Percentiles rank a stretch among this genome's conserved stretches.
Evolutionary conservation across 2,888 invertebrate species (phyloP).

Genomic region (Gryllus longicercus): DNA sequence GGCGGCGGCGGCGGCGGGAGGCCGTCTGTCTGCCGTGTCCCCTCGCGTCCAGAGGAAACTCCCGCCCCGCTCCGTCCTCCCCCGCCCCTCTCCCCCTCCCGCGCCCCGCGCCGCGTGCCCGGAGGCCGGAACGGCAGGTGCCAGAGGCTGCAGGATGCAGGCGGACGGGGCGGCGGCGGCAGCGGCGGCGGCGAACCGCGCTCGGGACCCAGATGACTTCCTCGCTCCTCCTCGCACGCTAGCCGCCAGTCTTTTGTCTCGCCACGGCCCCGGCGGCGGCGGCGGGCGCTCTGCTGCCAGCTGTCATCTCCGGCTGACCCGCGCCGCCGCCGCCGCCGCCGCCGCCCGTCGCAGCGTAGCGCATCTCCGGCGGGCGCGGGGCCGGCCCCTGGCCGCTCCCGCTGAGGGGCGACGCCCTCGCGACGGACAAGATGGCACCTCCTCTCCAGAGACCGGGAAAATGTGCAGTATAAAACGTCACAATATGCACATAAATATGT

Average conservation of each 20-base stretch:
- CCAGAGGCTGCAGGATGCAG: background rate
- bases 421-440: too few species aligned
- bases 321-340: background rate
- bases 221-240: background rate
- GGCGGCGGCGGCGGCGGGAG: too few species aligned
- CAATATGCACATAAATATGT: too few species aligned
- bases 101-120: too few species aligned
- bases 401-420: too few species aligned
- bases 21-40: too few species aligned
- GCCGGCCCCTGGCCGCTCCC: too few species aligned
- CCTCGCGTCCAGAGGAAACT: too few species aligned
- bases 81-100: too few species aligned
- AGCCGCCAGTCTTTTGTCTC: constrained; percentile 17
- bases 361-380: constrained; percentile 12
- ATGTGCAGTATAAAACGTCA: too few species aligned
- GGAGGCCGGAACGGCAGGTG: background rate
- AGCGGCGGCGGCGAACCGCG: background rate
- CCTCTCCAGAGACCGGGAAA: too few species aligned
- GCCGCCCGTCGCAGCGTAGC: background rate
- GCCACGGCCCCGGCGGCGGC: background rate
- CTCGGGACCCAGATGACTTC: background rate
- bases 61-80: too few species aligned
- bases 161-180: background rate
- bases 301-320: background rate
- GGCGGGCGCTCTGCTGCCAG: background rate